A percentile compares a stretch with the other conserved stretches of the same genome.
Evolutionary conservation across 2,797 vertebrate species (phyloP).

Genomic region (Periophthalmus magnuspinnatus): DNA sequence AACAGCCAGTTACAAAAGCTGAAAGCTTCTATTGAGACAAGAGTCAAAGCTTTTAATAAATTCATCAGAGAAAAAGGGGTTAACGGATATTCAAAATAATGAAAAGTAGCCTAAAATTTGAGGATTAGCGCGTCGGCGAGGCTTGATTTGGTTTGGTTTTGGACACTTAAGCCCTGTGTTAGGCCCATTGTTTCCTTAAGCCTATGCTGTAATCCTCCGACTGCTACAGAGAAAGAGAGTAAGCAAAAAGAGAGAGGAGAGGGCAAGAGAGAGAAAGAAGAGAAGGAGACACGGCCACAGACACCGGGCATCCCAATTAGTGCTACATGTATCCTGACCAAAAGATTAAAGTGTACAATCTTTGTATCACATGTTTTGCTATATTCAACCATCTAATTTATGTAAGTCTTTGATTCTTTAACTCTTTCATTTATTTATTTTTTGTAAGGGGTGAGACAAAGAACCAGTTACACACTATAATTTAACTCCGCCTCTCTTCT

Average conservation of each 20-base stretch:
- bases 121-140: constrained; percentile 52
- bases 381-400: too few relatives aligned
- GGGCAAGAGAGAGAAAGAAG: constrained; percentile 24
- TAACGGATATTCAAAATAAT: constrained; percentile 7
- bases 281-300: background rate
- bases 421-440: too few relatives aligned
- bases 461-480: too few relatives aligned
- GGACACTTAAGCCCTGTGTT: constrained; percentile 56
- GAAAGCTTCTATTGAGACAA: constrained; percentile 31
- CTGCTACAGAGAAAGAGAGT: constrained; percentile 22
- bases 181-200: constrained; percentile 59
- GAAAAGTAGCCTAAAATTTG: constrained; percentile 41
- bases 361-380: too few relatives aligned
- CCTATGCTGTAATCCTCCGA: constrained; percentile 42
- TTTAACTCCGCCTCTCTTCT: too few relatives aligned
- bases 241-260: constrained; percentile 31
- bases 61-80: constrained; percentile 8
- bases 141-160: constrained; percentile 64
- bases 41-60: constrained; percentile 32
- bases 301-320: background rate
- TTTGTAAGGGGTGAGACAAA: too few relatives aligned
- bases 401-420: too few relatives aligned
- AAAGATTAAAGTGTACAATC: background rate
- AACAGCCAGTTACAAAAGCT: constrained; percentile 43
- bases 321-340: background rate